A percentile compares a stretch with the other conserved stretches of the same genome.
These are phyloP conservation scores for Hestina assimilis DNA, from an alignment of 1,140 invertebrate species.

Conservation along the genomic window DNA sequence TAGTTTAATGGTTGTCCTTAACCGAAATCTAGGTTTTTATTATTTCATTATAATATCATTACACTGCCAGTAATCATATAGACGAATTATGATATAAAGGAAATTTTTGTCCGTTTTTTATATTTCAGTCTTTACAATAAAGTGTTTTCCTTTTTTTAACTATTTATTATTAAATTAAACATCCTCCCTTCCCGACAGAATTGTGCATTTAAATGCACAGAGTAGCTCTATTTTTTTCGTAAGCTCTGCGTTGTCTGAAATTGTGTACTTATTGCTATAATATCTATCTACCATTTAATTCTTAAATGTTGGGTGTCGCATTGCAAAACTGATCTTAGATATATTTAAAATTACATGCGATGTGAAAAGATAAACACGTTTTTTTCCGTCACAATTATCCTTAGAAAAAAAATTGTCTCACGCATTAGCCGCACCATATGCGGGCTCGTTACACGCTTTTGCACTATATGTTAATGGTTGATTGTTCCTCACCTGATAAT, in stretches of 20 bases:
- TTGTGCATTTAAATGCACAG: constrained; percentile 32
- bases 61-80: constrained; percentile 77
- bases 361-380: neutral
- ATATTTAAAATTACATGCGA: neutral
- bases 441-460: constrained; percentile 17
- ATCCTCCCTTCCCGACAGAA: constrained; percentile 32
- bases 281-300: constrained; percentile 2
- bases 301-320: neutral
- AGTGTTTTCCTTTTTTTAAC: constrained; percentile 62
- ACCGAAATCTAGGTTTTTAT: constrained; percentile 44
- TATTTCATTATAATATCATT: constrained; percentile 59
- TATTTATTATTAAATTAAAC: constrained; percentile 53
- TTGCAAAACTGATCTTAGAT: neutral
- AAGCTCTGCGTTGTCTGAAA: constrained; percentile 48
- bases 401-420: constrained; percentile 1
- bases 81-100: constrained; percentile 64
- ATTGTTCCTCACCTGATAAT: constrained; percentile 17
- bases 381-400: neutral
- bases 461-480: constrained; percentile 17
- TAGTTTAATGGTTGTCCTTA: constrained; percentile 60
- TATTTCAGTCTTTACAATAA: constrained; percentile 72
- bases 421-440: constrained; percentile 1
- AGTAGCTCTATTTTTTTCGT: constrained; percentile 26
- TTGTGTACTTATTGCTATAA: constrained; percentile 28
- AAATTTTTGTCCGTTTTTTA: constrained; percentile 70